Percentiles rank a stretch among this genome's conserved stretches.
phyloP scores from a whole-genome alignment of 2,888 invertebrate genomes.

The Iselma pallidipennis region DNA sequence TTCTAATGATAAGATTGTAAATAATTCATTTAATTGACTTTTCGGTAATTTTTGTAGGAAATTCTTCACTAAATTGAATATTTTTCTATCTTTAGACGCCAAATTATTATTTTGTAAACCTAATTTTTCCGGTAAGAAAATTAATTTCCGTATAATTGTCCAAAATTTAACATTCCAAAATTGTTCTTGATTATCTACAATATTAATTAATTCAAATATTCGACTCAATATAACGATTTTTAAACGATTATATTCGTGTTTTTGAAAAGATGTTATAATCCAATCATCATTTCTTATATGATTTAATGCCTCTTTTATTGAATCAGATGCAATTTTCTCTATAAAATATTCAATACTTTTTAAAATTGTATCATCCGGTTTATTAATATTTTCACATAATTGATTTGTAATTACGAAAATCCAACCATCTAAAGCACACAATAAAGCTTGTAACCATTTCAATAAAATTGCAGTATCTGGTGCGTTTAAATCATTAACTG shows the following conservation, averaged over 20 bases:
- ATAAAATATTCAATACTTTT: slow-evolving; percentile 39
- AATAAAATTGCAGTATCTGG: slow-evolving; percentile 37
- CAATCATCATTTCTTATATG: slow-evolving; percentile 28
- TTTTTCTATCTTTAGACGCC: not conserved
- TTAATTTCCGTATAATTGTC: slow-evolving; percentile 34
- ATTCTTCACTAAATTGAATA: not conserved
- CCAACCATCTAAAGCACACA: slow-evolving; percentile 54
- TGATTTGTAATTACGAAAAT: slow-evolving; percentile 41
- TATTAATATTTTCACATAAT: slow-evolving; percentile 9
- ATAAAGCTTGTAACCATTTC: slow-evolving; percentile 52
- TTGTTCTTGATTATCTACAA: slow-evolving; percentile 17
- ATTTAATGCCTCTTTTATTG: slow-evolving; percentile 29
- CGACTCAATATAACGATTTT: not conserved
- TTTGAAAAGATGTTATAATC: slow-evolving; percentile 35
- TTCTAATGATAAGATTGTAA: slow-evolving; percentile 19
- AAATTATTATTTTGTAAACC: slow-evolving; percentile 34
- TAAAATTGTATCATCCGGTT: slow-evolving; percentile 21
- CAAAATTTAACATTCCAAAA: slow-evolving; percentile 31
- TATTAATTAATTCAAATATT: slow-evolving; percentile 11
- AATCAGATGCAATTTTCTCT: slow-evolving; percentile 24
- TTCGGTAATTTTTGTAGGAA: not conserved
- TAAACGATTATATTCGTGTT: slow-evolving; percentile 27
- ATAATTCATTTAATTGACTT: slow-evolving; percentile 17
- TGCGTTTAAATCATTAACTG: slow-evolving; percentile 41
- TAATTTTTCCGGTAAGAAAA: slow-evolving; percentile 36